Evolutionary conservation across 2,113 vertebrate species (phyloP).

Genomic region (Danio rerio): DNA sequence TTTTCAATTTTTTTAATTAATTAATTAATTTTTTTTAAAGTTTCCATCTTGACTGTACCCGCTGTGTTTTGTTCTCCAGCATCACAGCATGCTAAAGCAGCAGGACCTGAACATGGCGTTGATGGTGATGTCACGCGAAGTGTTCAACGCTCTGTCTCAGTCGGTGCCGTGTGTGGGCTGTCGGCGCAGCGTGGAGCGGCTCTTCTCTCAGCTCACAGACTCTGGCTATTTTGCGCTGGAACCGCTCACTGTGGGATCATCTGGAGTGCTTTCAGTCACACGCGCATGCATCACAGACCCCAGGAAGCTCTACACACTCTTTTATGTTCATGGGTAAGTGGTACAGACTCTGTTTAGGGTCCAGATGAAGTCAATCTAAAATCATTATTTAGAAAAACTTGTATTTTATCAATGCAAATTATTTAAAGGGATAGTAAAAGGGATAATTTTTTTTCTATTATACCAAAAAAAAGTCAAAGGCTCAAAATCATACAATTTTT

Average conservation of each 20-base stretch:
- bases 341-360: background rate
- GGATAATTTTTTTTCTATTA: too few species aligned
- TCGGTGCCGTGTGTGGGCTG: conserved; percentile 95
- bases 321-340: conserved; percentile 93
- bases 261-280: conserved; percentile 89
- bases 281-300: conserved; percentile 89
- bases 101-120: conserved; percentile 89
- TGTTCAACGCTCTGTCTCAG: conserved; percentile 89
- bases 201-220: conserved; percentile 94
- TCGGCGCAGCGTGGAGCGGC: conserved; percentile 92
- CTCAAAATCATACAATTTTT: too few species aligned
- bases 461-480: too few species aligned
- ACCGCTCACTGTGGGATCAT: conserved; percentile 90
- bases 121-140: conserved; percentile 93
- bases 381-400: too few species aligned
- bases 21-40: too few species aligned
- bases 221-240: conserved; percentile 92
- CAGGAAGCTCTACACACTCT: conserved; percentile 91
- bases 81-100: conserved; percentile 90
- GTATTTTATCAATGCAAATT: too few species aligned
- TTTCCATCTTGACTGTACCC: too few species aligned
- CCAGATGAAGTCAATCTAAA: background rate
- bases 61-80: conserved; percentile 67
- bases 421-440: too few species aligned
- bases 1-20: too few species aligned